Evolutionary conservation across 1,140 invertebrate genomes (phyloP).

Genomic region (Pseudoatta argentina): DNA sequence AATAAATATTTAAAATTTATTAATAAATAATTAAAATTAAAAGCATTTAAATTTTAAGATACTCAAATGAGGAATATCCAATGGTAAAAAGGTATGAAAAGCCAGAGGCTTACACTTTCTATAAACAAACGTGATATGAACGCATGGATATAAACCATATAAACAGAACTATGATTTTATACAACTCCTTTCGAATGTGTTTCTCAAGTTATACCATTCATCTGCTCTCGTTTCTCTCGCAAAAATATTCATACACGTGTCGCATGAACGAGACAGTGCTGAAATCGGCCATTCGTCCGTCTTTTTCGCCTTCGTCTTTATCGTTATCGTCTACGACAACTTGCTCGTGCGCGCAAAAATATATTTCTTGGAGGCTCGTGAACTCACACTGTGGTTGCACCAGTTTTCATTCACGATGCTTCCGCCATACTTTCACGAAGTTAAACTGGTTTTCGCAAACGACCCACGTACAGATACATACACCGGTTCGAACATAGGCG

Average conservation of each 20-base stretch:
- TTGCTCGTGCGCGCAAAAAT: conserved; percentile 56
- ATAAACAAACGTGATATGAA: not conserved
- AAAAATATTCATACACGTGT: conserved; percentile 67
- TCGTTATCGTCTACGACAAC: conserved; percentile 18
- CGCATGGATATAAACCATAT: not conserved
- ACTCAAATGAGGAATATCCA: not conserved
- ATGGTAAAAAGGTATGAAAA: not conserved
- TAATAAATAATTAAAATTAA: not conserved
- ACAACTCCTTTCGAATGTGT: not conserved
- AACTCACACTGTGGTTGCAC: conserved; percentile 49
- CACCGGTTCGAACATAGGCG: conserved; percentile 14
- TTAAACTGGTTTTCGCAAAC: conserved; percentile 71
- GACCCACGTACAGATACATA: conserved; percentile 14
- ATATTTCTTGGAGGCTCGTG: conserved; percentile 61
- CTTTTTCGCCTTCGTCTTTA: conserved; percentile 26
- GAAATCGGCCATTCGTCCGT: conserved; percentile 36
- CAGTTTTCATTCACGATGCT: conserved; percentile 67
- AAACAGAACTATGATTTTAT: conserved; percentile 26
- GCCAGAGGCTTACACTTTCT: not conserved
- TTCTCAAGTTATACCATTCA: conserved; percentile 25
- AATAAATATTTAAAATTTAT: not conserved
- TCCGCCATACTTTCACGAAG: conserved; percentile 65
- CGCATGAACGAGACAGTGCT: conserved; percentile 4
- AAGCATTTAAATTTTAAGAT: not conserved
- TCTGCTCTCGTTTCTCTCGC: conserved; percentile 42